phyloP scores from a whole-genome alignment of 2,113 vertebrate genomes.

The Pleuronectes platessa region DNA sequence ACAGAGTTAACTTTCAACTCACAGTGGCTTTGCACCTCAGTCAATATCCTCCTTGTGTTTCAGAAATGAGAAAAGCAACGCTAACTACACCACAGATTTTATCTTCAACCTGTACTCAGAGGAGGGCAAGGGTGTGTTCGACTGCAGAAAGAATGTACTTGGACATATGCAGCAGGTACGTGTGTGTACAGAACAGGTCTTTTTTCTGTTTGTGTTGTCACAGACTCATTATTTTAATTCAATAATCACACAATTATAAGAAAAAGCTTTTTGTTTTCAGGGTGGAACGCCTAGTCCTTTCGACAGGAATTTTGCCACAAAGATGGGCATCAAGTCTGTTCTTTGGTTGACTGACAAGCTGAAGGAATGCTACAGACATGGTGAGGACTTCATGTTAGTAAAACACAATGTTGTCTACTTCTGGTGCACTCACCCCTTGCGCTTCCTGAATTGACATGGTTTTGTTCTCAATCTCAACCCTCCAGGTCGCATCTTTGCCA shows the following conservation, averaged over 20 bases:
- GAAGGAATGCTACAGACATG: slow-evolving; percentile 90
- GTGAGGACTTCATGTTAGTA: slow-evolving; percentile 62
- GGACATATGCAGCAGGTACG: slow-evolving; percentile 95
- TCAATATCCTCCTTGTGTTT: slow-evolving; percentile 19
- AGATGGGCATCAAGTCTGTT: slow-evolving; percentile 91
- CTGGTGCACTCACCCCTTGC: background rate
- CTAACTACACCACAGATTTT: slow-evolving; percentile 92
- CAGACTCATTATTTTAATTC: background rate
- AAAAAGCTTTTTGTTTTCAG: slow-evolving; percentile 64
- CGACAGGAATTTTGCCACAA: slow-evolving; percentile 92
- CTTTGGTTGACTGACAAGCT: slow-evolving; percentile 91
- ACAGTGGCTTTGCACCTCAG: background rate
- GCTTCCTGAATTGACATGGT: slow-evolving; percentile 10
- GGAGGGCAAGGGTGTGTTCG: slow-evolving; percentile 91
- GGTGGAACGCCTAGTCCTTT: slow-evolving; percentile 91
- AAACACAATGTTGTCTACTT: slow-evolving; percentile 3
- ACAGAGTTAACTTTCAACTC: background rate
- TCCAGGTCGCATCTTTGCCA: slow-evolving; percentile 92
- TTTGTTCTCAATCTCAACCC: slow-evolving; percentile 33
- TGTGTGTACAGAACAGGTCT: background rate
- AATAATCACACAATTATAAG: background rate
- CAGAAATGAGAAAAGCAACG: slow-evolving; percentile 89
- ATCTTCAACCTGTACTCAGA: slow-evolving; percentile 92
- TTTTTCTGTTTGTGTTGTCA: background rate
- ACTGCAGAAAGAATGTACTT: slow-evolving; percentile 92